phyloP scores from a whole-genome alignment of 2,888 invertebrate species.

The Ormia ochracea region DNA sequence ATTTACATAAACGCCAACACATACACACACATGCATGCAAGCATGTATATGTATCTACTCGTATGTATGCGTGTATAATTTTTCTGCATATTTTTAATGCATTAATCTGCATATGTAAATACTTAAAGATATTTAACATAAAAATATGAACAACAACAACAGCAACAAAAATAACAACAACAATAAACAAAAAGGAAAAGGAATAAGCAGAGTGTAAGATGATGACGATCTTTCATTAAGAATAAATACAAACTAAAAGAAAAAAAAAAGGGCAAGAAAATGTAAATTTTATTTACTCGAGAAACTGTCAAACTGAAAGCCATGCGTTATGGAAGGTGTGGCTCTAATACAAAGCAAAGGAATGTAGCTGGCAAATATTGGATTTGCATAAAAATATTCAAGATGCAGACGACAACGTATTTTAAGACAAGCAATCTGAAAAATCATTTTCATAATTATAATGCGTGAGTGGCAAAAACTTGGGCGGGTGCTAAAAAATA shows the following conservation, averaged over 20 bases:
- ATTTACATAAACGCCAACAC: too few relatives aligned
- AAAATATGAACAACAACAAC: too few relatives aligned
- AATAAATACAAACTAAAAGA: neutral
- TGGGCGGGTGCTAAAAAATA: neutral
- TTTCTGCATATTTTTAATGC: constrained; percentile 12
- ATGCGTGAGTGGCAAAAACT: neutral
- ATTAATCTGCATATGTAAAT: constrained; percentile 28
- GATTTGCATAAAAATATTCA: constrained; percentile 22
- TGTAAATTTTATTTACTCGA: constrained; percentile 31
- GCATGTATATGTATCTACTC: neutral
- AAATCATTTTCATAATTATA: constrained; percentile 27
- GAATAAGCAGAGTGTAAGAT: constrained; percentile 20
- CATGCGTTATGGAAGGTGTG: constrained; percentile 51
- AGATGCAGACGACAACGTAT: too few relatives aligned
- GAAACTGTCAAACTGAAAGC: constrained; percentile 47
- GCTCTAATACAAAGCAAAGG: constrained; percentile 28
- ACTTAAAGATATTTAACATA: neutral
- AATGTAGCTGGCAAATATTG: neutral
- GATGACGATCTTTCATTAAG: constrained; percentile 43
- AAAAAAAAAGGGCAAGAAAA: constrained; percentile 11
- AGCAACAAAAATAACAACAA: too few relatives aligned
- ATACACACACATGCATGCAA: too few relatives aligned
- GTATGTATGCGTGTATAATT: neutral
- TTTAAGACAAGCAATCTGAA: neutral
- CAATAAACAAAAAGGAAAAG: neutral